These are phyloP conservation scores for Ophraella communa DNA, from an alignment of 2,888 invertebrate species.

Conservation along the genomic window DNA sequence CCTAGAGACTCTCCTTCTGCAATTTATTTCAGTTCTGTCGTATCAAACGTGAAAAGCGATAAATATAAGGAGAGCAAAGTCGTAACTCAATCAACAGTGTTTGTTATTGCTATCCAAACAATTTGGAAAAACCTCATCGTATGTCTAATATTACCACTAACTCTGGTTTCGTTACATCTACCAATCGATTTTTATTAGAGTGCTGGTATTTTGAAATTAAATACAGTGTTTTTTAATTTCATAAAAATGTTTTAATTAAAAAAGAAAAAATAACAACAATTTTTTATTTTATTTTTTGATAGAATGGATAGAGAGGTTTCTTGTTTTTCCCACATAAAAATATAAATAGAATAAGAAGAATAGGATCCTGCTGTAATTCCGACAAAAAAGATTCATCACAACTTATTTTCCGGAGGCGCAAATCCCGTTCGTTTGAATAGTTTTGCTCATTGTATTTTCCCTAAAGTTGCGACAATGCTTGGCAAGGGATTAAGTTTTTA, in stretches of 20 bases:
- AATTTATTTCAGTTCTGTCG: neutral
- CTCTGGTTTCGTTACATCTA: conserved; percentile 23
- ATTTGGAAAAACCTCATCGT: conserved; percentile 33
- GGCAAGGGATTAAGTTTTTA: neutral
- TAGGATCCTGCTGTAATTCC: neutral
- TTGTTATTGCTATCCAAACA: conserved; percentile 35
- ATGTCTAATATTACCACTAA: conserved; percentile 34
- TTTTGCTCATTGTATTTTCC: conserved; percentile 5
- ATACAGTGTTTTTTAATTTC: too few species aligned
- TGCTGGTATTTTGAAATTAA: too few species aligned
- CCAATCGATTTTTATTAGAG: neutral
- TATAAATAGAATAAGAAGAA: neutral
- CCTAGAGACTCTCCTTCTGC: neutral
- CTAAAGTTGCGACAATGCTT: neutral
- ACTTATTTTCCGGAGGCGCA: neutral
- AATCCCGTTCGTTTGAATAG: neutral
- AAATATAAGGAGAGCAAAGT: conserved; percentile 1
- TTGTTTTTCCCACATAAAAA: too few species aligned
- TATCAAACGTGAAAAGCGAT: too few species aligned
- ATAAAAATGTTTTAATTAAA: too few species aligned
- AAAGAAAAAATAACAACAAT: too few species aligned
- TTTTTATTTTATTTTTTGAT: too few species aligned
- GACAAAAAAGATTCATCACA: neutral
- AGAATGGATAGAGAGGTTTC: too few species aligned
- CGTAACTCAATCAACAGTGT: conserved; percentile 33